Conservation (phyloP, 2,888 invertebrate species). For the Pogonocherus hispidulus region DNA sequence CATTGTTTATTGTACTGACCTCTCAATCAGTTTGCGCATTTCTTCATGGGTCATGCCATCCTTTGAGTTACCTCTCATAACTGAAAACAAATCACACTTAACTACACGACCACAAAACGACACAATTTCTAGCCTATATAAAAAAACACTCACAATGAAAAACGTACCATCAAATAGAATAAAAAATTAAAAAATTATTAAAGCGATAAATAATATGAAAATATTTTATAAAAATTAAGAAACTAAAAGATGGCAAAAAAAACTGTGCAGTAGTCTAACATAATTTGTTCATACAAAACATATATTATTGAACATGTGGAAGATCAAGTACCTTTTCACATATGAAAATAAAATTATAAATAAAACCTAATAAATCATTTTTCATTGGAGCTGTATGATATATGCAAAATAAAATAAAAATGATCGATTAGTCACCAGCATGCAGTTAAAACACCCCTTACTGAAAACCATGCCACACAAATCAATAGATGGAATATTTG, state of each 20-base stretch:
- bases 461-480: conserved; percentile 36
- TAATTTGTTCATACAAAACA: too few relatives aligned
- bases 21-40: conserved; percentile 97
- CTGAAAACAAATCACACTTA: conserved; percentile 73
- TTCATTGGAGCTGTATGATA: conserved; percentile 21
- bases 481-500: conserved; percentile 31
- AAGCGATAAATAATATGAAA: too few relatives aligned
- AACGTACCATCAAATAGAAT: too few relatives aligned
- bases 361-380: background rate
- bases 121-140: conserved; percentile 55
- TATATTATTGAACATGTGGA: too few relatives aligned
- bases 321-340: background rate
- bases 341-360: background rate
- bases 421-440: conserved; percentile 57
- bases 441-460: conserved; percentile 26
- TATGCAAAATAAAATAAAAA: conserved; percentile 37
- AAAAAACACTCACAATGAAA: conserved; percentile 63
- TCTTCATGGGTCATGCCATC: conserved; percentile 95
- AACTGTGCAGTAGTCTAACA: too few relatives aligned
- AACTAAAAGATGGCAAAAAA: too few relatives aligned
- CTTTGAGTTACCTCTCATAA: conserved; percentile 81
- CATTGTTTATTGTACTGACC: conserved; percentile 77
- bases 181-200: too few relatives aligned
- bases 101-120: conserved; percentile 71
- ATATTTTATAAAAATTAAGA: too few relatives aligned